A percentile compares a stretch with the other conserved stretches of the same genome.
These are phyloP conservation scores for Ladona fulva DNA, from an alignment of 1,140 invertebrate species.

Conservation along the genomic window DNA sequence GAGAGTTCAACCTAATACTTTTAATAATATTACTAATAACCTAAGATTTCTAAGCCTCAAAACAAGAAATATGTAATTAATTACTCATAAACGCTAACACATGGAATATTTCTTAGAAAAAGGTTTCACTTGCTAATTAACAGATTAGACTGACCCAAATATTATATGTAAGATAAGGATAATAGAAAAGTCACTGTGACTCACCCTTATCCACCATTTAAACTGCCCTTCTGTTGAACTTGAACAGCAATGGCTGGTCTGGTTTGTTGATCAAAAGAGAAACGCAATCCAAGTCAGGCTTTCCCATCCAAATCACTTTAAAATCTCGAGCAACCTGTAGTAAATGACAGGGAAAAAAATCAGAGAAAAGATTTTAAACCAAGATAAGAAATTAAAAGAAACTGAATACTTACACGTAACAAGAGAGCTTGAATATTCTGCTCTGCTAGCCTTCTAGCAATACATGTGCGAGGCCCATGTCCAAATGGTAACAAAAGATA, in stretches of 20 bases:
- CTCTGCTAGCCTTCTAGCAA: slow-evolving; percentile 78
- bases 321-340: slow-evolving; percentile 59
- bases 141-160: no score
- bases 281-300: slow-evolving; percentile 47
- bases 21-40: no score
- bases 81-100: no score
- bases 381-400: slow-evolving; percentile 1
- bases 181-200: no score
- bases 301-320: slow-evolving; percentile 54
- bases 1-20: no score
- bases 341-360: slow-evolving; percentile 9
- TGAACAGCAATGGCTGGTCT: slow-evolving; percentile 42
- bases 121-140: no score
- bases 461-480: slow-evolving; percentile 76
- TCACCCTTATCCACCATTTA: neutral
- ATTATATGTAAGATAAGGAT: no score
- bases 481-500: slow-evolving; percentile 80
- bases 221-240: neutral
- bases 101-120: no score
- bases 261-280: slow-evolving; percentile 72
- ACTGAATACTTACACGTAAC: slow-evolving; percentile 50
- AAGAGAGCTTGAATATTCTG: slow-evolving; percentile 76
- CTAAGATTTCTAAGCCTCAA: no score
- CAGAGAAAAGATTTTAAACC: neutral
- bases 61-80: no score